A percentile compares a stretch with the other conserved stretches of the same genome.
Conservation (phyloP, 2,888 invertebrate genomes). For the Chesias legatella region DNA sequence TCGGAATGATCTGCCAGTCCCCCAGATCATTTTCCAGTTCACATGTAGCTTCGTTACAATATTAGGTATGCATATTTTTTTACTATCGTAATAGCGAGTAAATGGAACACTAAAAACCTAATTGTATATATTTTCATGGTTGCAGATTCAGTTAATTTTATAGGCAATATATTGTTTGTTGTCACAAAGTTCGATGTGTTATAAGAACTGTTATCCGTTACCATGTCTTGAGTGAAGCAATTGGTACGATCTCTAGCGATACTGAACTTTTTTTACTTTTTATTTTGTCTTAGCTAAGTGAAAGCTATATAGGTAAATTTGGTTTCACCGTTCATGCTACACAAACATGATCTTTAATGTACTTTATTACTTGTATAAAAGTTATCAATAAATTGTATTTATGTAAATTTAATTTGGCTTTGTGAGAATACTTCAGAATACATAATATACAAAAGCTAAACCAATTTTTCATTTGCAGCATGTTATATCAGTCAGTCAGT, state of each 20-base stretch:
- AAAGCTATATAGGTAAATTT: conserved; percentile 57
- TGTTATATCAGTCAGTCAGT: too few species aligned
- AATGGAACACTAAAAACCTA: conserved; percentile 65
- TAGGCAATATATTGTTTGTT: conserved; percentile 70
- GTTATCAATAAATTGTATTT: conserved; percentile 77
- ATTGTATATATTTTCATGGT: conserved; percentile 77
- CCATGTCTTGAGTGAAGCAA: conserved; percentile 47
- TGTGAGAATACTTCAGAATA: conserved; percentile 78
- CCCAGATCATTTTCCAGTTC: conserved; percentile 66
- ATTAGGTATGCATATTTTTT: conserved; percentile 80
- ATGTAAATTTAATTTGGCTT: conserved; percentile 80
- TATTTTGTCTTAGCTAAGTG: conserved; percentile 53
- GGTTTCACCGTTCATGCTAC: conserved; percentile 49
- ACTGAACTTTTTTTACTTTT: conserved; percentile 55
- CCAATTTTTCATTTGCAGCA: conserved; percentile 68
- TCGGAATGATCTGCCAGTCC: conserved; percentile 55
- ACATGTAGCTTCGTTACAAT: conserved; percentile 78
- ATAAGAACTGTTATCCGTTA: conserved; percentile 50
- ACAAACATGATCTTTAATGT: conserved; percentile 57
- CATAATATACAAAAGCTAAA: conserved; percentile 77
- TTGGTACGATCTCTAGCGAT: conserved; percentile 70
- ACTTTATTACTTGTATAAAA: conserved; percentile 75
- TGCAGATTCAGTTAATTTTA: conserved; percentile 77
- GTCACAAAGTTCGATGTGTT: conserved; percentile 70
- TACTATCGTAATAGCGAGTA: conserved; percentile 74